phyloP scores from a whole-genome alignment of 2,113 vertebrate species.

The Erythrolamprus reginae region DNA sequence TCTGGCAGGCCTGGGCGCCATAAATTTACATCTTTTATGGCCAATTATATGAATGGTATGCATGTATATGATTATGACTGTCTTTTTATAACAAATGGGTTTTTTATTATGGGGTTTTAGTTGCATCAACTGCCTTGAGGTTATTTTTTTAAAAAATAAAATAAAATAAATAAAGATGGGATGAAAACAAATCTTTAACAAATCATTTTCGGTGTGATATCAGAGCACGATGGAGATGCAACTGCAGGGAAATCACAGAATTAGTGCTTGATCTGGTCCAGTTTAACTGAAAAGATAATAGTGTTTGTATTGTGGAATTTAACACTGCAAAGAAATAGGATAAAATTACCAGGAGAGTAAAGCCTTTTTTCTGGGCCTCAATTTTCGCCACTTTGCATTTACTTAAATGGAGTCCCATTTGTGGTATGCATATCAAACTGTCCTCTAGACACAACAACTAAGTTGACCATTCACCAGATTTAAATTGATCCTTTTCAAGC shows the following conservation, averaged over 20 bases:
- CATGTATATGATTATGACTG: no score
- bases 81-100: no score
- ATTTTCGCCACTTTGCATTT: not conserved
- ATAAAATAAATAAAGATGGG: not conserved
- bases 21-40: no score
- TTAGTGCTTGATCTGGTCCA: conserved; percentile 35
- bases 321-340: not conserved
- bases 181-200: not conserved
- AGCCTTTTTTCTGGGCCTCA: not conserved
- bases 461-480: not conserved
- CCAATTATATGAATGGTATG: no score
- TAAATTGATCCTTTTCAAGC: not conserved
- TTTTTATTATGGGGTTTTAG: no score
- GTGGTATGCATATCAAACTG: no score
- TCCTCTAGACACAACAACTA: no score
- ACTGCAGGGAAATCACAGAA: conserved; percentile 34
- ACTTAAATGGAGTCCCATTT: not conserved
- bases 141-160: not conserved
- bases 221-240: conserved; percentile 18
- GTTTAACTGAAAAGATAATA: not conserved
- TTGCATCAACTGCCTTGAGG: not conserved
- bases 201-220: not conserved
- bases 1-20: no score
- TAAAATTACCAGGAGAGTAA: not conserved
- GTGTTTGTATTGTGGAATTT: not conserved